A percentile compares a stretch with the other conserved stretches of the same genome.
These are phyloP conservation scores for Oreortyx pictus DNA, from an alignment of 2,797 vertebrate species.

Conservation along the genomic window DNA sequence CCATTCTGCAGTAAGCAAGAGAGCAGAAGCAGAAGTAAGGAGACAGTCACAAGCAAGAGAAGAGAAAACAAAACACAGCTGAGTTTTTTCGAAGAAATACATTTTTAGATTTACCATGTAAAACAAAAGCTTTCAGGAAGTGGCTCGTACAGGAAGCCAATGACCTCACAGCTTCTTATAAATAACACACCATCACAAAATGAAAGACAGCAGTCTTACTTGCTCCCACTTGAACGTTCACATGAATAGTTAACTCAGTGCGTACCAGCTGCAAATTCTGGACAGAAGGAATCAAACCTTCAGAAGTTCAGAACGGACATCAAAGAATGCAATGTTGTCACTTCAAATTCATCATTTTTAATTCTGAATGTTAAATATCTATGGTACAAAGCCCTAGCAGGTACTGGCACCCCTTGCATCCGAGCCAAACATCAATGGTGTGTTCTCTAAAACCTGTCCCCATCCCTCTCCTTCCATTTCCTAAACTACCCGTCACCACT, in stretches of 20 bases:
- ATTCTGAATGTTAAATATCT: not conserved
- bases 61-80: conserved; percentile 53
- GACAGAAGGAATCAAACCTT: not conserved
- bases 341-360: not conserved
- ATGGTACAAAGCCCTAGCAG: not conserved
- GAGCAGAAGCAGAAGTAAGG: not conserved
- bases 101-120: conserved; percentile 57
- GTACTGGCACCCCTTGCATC: not conserved
- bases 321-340: not conserved
- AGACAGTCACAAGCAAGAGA: not conserved
- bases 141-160: conserved; percentile 45
- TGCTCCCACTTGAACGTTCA: not conserved
- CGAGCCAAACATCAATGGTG: fast-evolving
- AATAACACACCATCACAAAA: conserved; percentile 40
- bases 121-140: conserved; percentile 64
- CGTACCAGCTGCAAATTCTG: not conserved
- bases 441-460: not conserved
- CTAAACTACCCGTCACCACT: not conserved
- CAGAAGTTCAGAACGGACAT: not conserved
- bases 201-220: not conserved
- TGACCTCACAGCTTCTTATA: conserved; percentile 66
- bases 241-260: not conserved
- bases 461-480: not conserved
- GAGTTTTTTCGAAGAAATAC: conserved; percentile 65
- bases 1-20: not conserved